Evolutionary conservation across 2,888 invertebrate genomes (phyloP).

Genomic region (Drosophila atripex): DNA sequence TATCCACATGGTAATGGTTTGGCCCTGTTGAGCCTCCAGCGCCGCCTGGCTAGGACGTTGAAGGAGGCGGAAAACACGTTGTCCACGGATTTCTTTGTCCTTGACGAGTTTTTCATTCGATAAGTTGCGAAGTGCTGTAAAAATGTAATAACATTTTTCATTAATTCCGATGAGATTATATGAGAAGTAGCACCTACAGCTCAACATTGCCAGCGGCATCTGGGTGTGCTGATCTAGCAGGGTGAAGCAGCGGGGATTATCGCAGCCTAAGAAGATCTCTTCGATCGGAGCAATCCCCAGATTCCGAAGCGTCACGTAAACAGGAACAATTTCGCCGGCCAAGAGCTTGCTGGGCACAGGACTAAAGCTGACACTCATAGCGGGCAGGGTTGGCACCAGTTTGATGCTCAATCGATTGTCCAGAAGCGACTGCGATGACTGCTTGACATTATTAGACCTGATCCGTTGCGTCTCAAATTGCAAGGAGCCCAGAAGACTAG

Average conservation of each 20-base stretch:
- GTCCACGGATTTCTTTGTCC: conserved; percentile 83
- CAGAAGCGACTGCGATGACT: conserved; percentile 68
- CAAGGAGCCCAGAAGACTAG: conserved; percentile 80
- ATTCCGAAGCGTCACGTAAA: conserved; percentile 87
- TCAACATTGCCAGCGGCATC: conserved; percentile 81
- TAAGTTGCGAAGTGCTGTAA: conserved; percentile 78
- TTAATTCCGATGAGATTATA: conserved; percentile 1
- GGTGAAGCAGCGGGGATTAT: conserved; percentile 82
- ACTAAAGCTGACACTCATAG: conserved; percentile 89
- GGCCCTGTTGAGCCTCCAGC: conserved; percentile 80
- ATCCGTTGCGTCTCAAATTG: conserved; percentile 81
- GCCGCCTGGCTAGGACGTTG: conserved; percentile 64
- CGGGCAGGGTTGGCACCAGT: conserved; percentile 91
- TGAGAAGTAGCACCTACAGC: conserved; percentile 69
- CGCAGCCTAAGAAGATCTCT: conserved; percentile 86
- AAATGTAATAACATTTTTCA: not conserved
- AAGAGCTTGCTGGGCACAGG: conserved; percentile 88
- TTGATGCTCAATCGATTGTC: conserved; percentile 90
- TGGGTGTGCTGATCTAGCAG: conserved; percentile 79
- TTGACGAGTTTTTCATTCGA: conserved; percentile 83
- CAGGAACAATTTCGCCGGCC: conserved; percentile 88
- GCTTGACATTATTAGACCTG: conserved; percentile 66
- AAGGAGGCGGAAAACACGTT: conserved; percentile 81
- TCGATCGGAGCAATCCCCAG: conserved; percentile 87
- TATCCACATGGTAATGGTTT: conserved; percentile 86